Evolutionary conservation across 2,113 vertebrate species (phyloP).

Genomic region (Rynchops niger): DNA sequence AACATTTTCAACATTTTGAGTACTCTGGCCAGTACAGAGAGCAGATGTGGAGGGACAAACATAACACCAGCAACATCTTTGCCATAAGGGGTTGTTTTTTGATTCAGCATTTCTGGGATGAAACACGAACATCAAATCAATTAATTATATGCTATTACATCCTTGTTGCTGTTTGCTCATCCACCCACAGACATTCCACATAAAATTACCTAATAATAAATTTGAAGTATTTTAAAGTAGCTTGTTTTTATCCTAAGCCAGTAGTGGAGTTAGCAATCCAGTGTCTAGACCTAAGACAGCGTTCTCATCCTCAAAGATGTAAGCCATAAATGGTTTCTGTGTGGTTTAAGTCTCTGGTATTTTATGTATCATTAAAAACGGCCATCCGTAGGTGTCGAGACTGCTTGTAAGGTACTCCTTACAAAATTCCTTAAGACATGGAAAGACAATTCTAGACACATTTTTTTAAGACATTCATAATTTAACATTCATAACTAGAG

Average conservation of each 20-base stretch:
- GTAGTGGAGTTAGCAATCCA: background rate
- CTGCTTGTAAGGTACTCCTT: no score
- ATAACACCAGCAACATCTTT: background rate
- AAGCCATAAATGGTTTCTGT: background rate
- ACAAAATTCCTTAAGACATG: background rate
- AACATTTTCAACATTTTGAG: background rate
- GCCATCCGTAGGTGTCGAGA: background rate
- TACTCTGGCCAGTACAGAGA: background rate
- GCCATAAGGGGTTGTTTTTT: background rate
- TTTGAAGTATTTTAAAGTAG: background rate
- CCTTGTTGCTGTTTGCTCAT: background rate
- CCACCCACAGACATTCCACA: background rate
- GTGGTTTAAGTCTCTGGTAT: background rate
- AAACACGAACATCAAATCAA: background rate
- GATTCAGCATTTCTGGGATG: background rate
- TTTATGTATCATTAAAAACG: background rate
- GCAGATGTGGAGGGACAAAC: background rate
- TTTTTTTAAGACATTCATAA: background rate
- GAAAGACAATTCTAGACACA: background rate
- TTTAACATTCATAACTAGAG: background rate
- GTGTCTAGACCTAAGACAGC: background rate
- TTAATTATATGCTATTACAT: background rate
- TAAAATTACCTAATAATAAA: constrained; percentile 6
- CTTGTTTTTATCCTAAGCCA: background rate
- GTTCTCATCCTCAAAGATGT: background rate